Evolutionary conservation across 2,888 invertebrate species (phyloP).

Genomic region (Pinctada fucata): DNA sequence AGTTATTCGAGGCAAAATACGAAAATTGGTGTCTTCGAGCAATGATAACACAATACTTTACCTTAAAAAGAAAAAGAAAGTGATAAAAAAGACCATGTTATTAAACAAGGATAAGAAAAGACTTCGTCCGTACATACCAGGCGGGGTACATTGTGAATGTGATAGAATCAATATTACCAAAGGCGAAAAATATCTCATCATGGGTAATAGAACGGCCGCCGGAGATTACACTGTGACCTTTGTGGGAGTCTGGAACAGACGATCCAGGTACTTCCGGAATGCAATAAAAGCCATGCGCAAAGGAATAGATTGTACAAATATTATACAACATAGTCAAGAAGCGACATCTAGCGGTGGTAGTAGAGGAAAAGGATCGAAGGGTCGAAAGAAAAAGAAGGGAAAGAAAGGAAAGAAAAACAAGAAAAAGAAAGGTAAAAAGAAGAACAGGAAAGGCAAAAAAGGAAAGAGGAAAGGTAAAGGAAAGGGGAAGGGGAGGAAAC

Average conservation of each 20-base stretch:
- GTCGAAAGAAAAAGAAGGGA: slow-evolving; percentile 10
- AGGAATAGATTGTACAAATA: slow-evolving; percentile 9
- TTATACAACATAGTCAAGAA: background rate
- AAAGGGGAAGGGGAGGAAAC: background rate
- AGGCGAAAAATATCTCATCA: slow-evolving; percentile 31
- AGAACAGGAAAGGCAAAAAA: background rate
- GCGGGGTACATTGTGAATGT: slow-evolving; percentile 35
- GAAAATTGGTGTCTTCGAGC: slow-evolving; percentile 10
- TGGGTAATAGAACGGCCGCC: slow-evolving; percentile 34
- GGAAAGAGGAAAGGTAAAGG: slow-evolving; percentile 5
- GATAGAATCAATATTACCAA: slow-evolving; percentile 22
- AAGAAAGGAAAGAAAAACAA: background rate
- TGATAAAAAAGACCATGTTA: slow-evolving; percentile 23
- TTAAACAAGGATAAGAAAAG: slow-evolving; percentile 27
- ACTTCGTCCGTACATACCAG: slow-evolving; percentile 24
- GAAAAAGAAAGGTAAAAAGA: slow-evolving; percentile 8
- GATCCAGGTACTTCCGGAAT: slow-evolving; percentile 26
- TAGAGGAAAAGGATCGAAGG: slow-evolving; percentile 5
- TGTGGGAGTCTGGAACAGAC: slow-evolving; percentile 28
- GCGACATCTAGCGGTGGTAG: background rate
- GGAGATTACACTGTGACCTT: slow-evolving; percentile 30
- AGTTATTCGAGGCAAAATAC: slow-evolving; percentile 34
- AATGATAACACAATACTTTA: slow-evolving; percentile 21
- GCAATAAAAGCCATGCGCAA: slow-evolving; percentile 28
- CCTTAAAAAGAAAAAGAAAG: slow-evolving; percentile 39